Percentiles rank a stretch among this genome's conserved stretches.
Evolutionary conservation across 2,113 vertebrate genomes (phyloP).

Genomic region (Limnothrissa miodon): DNA sequence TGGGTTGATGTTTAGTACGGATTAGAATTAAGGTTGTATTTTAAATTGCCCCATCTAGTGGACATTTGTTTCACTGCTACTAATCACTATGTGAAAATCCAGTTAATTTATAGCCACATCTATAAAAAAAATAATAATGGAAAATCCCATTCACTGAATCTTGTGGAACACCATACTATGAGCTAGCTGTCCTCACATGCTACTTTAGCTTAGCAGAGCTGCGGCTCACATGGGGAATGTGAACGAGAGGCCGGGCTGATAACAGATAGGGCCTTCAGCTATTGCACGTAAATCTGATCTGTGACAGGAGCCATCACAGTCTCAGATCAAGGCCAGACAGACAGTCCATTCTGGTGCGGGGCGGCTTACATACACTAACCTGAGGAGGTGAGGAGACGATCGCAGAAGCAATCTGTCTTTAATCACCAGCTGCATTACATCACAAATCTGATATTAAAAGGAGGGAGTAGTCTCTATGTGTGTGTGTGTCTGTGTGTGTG

Average conservation of each 20-base stretch:
- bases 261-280: neutral
- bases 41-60: constrained; percentile 43
- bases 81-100: neutral
- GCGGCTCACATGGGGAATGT: neutral
- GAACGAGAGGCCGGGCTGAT: neutral
- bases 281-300: neutral
- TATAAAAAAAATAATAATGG: neutral
- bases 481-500: constrained; percentile 2
- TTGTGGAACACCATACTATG: neutral
- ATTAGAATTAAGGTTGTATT: neutral
- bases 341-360: neutral
- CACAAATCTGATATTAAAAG: neutral
- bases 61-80: neutral
- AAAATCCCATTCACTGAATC: neutral
- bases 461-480: neutral
- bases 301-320: neutral
- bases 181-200: neutral
- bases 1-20: neutral
- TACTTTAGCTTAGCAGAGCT: neutral
- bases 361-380: neutral
- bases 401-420: neutral
- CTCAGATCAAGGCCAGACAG: neutral
- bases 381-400: neutral
- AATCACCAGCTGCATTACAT: neutral
- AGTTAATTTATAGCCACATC: neutral